phyloP scores from a whole-genome alignment of 2,797 vertebrate species.

The Hyperoplus lanceolatus region DNA sequence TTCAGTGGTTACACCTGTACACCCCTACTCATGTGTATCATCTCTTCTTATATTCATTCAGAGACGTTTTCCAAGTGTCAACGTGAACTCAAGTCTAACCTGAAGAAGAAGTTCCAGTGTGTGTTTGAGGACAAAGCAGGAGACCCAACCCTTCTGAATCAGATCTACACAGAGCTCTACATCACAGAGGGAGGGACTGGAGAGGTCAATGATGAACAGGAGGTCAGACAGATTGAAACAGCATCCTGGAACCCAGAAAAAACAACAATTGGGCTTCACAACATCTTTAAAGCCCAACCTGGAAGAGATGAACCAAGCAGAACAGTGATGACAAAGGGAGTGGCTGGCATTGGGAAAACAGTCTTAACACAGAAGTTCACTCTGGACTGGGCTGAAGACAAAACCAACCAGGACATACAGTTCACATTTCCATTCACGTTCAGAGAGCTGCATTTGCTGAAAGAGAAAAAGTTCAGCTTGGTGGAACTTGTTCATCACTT shows the following conservation, averaged over 20 bases:
- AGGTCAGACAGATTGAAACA: conserved; percentile 1
- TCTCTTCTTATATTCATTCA: not conserved
- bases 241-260: not conserved
- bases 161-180: conserved; percentile 14
- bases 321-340: conserved; percentile 11
- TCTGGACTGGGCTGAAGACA: conserved; percentile 22
- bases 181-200: not conserved
- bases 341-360: conserved; percentile 18
- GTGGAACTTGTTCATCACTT: conserved; percentile 16
- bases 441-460: conserved; percentile 11
- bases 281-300: not conserved
- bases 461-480: conserved; percentile 11
- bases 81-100: not conserved
- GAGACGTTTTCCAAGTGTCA: not conserved
- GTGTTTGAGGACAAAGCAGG: not conserved
- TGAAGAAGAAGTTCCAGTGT: not conserved
- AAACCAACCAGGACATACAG: not conserved
- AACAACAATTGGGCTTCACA: not conserved
- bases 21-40: not conserved
- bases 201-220: conserved; percentile 4
- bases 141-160: not conserved
- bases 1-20: not conserved
- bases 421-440: conserved; percentile 9
- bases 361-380: conserved; percentile 10
- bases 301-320: conserved; percentile 9